These are phyloP conservation scores for Drosophila histrio DNA, from an alignment of 2,888 invertebrate species.

Conservation along the genomic window DNA sequence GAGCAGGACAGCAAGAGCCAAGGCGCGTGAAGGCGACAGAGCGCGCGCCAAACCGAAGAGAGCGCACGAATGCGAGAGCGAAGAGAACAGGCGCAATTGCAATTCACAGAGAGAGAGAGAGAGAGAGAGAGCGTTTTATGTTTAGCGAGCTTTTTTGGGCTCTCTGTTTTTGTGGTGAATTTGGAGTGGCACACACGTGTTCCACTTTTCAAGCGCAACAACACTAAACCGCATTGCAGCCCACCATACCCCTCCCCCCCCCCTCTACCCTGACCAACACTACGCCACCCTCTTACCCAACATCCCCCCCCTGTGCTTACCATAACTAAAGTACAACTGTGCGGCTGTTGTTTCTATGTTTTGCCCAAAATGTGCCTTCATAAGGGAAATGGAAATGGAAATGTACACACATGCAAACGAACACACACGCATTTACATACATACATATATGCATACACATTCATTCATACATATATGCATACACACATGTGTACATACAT, in stretches of 20 bases:
- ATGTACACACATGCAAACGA: conserved; percentile 2
- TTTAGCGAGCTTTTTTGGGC: conserved; percentile 41
- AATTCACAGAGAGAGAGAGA: conserved; percentile 14
- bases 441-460: background rate
- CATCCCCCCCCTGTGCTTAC: background rate
- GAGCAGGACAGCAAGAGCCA: background rate
- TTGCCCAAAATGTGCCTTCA: conserved; percentile 45
- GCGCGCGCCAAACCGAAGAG: background rate
- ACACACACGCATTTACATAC: background rate
- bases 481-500: conserved; percentile 13
- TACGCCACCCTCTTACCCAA: background rate
- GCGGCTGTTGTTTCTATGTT: conserved; percentile 43
- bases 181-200: conserved; percentile 66
- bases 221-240: conserved; percentile 40
- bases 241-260: conserved; percentile 3
- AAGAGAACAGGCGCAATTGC: conserved; percentile 41
- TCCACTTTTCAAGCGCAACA: conserved; percentile 64
- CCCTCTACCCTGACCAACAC: background rate
- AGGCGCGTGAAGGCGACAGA: background rate
- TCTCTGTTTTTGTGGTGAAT: conserved; percentile 79
- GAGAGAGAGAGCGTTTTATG: conserved; percentile 18
- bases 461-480: conserved; percentile 27
- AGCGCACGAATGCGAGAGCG: background rate
- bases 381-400: conserved; percentile 42
- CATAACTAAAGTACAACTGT: conserved; percentile 30